phyloP scores from a whole-genome alignment of 2,888 invertebrate genomes.

The Pachliopta kotzebuea region DNA sequence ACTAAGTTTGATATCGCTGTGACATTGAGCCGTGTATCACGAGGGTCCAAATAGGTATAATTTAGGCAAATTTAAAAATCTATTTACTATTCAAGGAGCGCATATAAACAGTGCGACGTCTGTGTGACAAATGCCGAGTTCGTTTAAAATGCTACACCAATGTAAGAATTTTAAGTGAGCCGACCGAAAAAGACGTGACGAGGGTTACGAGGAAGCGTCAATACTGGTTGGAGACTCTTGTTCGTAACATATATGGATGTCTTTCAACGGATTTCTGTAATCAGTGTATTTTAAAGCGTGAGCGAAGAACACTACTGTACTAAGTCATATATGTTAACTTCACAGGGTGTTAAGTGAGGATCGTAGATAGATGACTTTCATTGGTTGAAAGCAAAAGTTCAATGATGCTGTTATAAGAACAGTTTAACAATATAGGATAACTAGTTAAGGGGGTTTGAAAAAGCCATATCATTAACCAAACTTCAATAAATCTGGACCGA shows the following conservation, averaged over 20 bases:
- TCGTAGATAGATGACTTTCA: too few relatives aligned
- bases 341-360: too few relatives aligned
- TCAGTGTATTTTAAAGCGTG: neutral
- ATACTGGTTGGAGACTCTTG: conserved; percentile 31
- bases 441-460: too few relatives aligned
- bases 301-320: too few relatives aligned
- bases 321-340: too few relatives aligned
- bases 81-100: conserved; percentile 45
- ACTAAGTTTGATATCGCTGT: neutral
- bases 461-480: too few relatives aligned
- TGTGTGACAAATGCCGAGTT: conserved; percentile 50
- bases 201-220: conserved; percentile 45
- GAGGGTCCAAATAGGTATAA: conserved; percentile 39
- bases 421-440: too few relatives aligned
- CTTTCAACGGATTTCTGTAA: conserved; percentile 19
- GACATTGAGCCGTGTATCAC: neutral
- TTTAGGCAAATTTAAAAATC: conserved; percentile 31
- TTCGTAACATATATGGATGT: conserved; percentile 30
- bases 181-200: conserved; percentile 61
- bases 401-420: too few relatives aligned
- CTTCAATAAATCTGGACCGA: too few relatives aligned
- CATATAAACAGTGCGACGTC: conserved; percentile 42
- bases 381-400: too few relatives aligned
- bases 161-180: conserved; percentile 68
- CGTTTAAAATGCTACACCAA: conserved; percentile 69